These are phyloP conservation scores for Gymnopithys bicolor DNA, from an alignment of 2,797 vertebrate species.

Conservation along the genomic window DNA sequence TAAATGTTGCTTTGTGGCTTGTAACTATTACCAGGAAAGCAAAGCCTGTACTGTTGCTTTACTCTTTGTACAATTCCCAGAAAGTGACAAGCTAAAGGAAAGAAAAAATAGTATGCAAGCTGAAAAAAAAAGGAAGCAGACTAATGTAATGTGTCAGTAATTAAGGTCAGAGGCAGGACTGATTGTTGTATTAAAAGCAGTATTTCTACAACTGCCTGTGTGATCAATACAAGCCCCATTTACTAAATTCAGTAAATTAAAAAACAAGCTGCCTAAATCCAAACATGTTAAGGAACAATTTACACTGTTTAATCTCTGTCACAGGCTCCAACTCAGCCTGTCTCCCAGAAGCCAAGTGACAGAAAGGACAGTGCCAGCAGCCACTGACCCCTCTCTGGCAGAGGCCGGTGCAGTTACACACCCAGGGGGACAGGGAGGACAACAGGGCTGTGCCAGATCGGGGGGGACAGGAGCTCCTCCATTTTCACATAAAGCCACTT, in stretches of 20 bases:
- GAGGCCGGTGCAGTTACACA: background rate
- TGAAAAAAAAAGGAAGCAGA: background rate
- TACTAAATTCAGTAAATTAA: background rate
- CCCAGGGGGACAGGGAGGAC: accelerated
- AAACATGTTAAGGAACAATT: background rate
- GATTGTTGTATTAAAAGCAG: background rate
- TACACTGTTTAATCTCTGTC: background rate
- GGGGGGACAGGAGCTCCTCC: background rate
- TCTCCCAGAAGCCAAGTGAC: background rate
- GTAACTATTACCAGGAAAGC: background rate
- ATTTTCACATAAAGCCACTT: background rate
- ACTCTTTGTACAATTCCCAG: background rate
- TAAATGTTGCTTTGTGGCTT: background rate
- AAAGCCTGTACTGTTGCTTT: background rate
- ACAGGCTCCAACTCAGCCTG: background rate
- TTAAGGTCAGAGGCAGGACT: background rate
- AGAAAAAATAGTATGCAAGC: background rate
- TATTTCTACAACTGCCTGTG: background rate
- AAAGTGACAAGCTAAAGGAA: background rate
- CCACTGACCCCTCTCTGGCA: background rate
- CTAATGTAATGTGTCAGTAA: background rate
- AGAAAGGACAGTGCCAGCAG: background rate
- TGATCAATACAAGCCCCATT: background rate
- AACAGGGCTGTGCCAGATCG: background rate
- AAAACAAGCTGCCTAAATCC: background rate